Evolutionary conservation across 1,140 invertebrate genomes (phyloP), one percentile per base, ranked within the genome.

Genomic region (Diorhabda carinulata): DNA sequence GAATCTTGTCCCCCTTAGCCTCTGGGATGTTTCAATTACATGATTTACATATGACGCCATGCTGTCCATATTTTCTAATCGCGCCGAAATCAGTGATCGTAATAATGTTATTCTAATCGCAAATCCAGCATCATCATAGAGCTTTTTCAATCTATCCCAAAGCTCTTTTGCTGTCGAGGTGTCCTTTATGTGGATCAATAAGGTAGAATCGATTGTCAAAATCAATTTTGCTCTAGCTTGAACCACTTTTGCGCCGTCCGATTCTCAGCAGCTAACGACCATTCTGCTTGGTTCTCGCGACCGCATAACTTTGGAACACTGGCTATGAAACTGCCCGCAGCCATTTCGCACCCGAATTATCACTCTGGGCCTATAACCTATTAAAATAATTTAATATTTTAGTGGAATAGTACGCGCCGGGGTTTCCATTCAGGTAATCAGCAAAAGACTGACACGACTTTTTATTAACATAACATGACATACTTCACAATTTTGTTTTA

Each of bases 121-220:
- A 41, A 65, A 69, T 8, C 72, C 66, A 25, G 8, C 59, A 60
- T 66, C 64, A 41, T 66, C 70, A 58, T 45, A 72, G 6, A 66
- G 7, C 61, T 63, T 64, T 61, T 69, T 64, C n/a, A 80, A 58
- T 61, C 69, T 76, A 4, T 75, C 60, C 78, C 78, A 81, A n/a
- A 78, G 47, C 44, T 73, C 74, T 8, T 64, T 25, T n/a, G 77
- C 58, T 58, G 71, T 73, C 43, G 64, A 73, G 10, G 72, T 70
- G 61, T 69, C 71, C 57, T 75, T 72, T 5, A 80, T 76, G 69
- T 80, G 76, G 9, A 73, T 73, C 60, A 77, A 81, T 43, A 79
- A 61, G 9, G 70, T 71, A 43, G 70, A 60, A 63, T 80, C 73
- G 43, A 81, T 78, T 0, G 75, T 75, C 66, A 80, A 69, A 8